These are phyloP conservation scores for Epizoanthus ramosus DNA, from an alignment of 92 coral and sea anemone species.

Conservation along the genomic window DNA sequence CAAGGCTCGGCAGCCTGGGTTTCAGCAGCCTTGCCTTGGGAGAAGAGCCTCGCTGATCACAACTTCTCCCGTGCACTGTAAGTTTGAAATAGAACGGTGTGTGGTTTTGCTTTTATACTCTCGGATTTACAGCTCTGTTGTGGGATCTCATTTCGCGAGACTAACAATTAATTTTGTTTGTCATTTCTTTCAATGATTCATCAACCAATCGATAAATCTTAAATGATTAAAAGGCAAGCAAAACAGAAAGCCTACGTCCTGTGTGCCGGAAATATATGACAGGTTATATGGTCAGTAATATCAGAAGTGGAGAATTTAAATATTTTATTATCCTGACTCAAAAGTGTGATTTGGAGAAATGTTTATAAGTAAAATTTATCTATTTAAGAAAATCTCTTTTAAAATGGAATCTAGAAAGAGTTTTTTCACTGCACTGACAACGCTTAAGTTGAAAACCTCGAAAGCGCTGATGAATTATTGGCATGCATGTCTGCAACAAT, in stretches of 20 bases:
- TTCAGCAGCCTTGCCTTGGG: slow-evolving; percentile 71
- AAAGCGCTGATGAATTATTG: too few relatives aligned
- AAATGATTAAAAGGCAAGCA: slow-evolving; percentile 4
- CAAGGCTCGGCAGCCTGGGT: slow-evolving; percentile 71
- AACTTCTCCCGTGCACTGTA: slow-evolving; percentile 77
- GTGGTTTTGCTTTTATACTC: slow-evolving; percentile 47
- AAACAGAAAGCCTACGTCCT: slow-evolving; percentile 4
- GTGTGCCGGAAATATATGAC: slow-evolving; percentile 18
- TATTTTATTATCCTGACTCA: not conserved
- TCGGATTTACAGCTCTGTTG: not conserved
- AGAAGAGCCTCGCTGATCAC: slow-evolving; percentile 75
- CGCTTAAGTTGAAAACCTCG: too few relatives aligned
- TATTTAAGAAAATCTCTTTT: not conserved
- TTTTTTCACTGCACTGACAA: too few relatives aligned
- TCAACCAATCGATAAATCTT: not conserved
- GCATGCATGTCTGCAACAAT: too few relatives aligned
- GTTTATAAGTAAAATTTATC: not conserved
- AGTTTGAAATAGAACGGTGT: slow-evolving; percentile 43
- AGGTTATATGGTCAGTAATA: not conserved
- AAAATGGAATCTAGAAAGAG: too few relatives aligned
- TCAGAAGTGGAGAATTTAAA: not conserved
- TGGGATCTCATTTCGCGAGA: slow-evolving; percentile 22
- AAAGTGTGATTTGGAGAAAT: too few relatives aligned
- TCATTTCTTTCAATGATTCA: slow-evolving; percentile 12
- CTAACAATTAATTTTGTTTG: not conserved